Evolutionary conservation across 2,113 vertebrate species (phyloP).

Genomic region (Stegastes partitus): DNA sequence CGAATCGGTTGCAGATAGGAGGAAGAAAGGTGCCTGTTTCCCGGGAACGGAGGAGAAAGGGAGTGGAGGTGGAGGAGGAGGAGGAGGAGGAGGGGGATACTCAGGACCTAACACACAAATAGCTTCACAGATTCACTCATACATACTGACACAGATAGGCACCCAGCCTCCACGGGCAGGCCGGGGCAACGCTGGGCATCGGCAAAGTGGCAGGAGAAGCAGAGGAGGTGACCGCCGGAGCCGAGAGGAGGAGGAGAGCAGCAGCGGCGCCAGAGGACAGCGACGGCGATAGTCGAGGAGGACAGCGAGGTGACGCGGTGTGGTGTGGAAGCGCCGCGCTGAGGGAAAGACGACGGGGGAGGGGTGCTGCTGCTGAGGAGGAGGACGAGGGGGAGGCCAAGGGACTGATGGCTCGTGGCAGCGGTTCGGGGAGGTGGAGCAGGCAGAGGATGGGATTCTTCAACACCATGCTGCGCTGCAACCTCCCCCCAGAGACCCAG

Average conservation of each 20-base stretch:
- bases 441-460: constrained; percentile 85
- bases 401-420: constrained; percentile 77
- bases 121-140: constrained; percentile 21
- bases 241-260: constrained; percentile 51
- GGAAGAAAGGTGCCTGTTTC: constrained; percentile 37
- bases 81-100: constrained; percentile 24
- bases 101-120: constrained; percentile 33
- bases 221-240: constrained; percentile 46
- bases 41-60: constrained; percentile 42
- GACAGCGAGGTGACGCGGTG: constrained; percentile 54
- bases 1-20: constrained; percentile 20
- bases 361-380: constrained; percentile 50
- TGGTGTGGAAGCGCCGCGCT: constrained; percentile 69
- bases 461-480: constrained; percentile 92
- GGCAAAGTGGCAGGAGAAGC: constrained; percentile 80
- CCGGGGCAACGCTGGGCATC: constrained; percentile 48
- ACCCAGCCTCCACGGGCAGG: constrained; percentile 68
- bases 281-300: constrained; percentile 29
- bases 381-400: constrained; percentile 58
- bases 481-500: constrained; percentile 95
- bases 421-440: constrained; percentile 87
- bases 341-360: constrained; percentile 63
- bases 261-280: constrained; percentile 22
- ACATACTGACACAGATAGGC: constrained; percentile 31
- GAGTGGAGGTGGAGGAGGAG: constrained; percentile 24